phyloP scores from a whole-genome alignment of 2,797 vertebrate genomes.

The Acanthis flammea region DNA sequence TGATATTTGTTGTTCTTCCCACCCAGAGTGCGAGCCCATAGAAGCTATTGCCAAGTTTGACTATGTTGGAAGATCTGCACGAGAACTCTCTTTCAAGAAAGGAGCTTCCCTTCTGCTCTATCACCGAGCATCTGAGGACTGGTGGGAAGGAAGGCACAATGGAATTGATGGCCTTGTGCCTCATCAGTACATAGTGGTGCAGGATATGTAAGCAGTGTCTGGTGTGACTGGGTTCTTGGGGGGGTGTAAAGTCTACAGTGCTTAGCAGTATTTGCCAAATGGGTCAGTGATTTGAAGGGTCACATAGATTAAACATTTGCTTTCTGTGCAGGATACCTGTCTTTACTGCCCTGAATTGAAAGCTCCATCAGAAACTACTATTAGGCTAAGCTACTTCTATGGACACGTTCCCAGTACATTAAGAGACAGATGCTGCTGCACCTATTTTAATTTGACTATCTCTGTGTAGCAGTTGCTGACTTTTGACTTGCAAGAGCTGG shows the following conservation, averaged over 20 bases:
- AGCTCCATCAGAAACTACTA: background rate
- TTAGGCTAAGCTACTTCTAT: background rate
- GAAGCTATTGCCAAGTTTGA: conserved; percentile 99
- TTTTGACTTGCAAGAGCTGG: background rate
- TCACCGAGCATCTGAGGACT: conserved; percentile 95
- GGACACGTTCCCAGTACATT: background rate
- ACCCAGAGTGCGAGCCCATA: conserved; percentile 93
- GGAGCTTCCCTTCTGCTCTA: conserved; percentile 96
- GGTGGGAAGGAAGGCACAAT: conserved; percentile 99
- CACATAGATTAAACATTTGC: background rate
- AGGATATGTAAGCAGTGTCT: conserved; percentile 91
- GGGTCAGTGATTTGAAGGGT: background rate
- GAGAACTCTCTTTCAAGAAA: conserved; percentile 98
- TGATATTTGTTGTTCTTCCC: background rate
- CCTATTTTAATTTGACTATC: background rate
- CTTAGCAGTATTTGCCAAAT: background rate
- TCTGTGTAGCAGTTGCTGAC: background rate
- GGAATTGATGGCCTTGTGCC: conserved; percentile 96
- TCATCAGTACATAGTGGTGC: conserved; percentile 98
- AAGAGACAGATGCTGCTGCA: background rate
- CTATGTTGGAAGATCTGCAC: conserved; percentile 91
- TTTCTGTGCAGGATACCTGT: background rate
- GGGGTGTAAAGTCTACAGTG: background rate
- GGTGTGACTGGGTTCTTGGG: background rate
- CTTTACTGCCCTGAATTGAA: background rate